phyloP scores from a whole-genome alignment of 2,113 vertebrate species.

The Melanotaenia duboulayi region DNA sequence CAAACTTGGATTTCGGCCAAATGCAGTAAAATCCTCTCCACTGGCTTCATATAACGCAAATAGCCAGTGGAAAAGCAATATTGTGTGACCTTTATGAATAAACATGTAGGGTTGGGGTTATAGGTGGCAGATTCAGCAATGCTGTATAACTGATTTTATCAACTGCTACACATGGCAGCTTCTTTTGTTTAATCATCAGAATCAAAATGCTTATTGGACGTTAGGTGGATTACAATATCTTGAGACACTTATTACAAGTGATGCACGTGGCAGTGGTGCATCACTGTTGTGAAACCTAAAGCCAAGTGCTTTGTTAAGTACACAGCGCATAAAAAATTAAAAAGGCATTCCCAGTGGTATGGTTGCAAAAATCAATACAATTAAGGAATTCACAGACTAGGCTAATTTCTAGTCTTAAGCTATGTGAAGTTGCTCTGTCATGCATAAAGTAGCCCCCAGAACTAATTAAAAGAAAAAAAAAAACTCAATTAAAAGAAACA shows the following conservation, averaged over 20 bases:
- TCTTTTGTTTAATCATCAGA: constrained; percentile 22
- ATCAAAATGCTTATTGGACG: constrained; percentile 30
- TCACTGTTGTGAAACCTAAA: constrained; percentile 17
- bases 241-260: constrained; percentile 21
- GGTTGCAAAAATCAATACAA: constrained; percentile 68
- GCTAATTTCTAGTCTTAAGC: constrained; percentile 49
- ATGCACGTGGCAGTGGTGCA: constrained; percentile 6
- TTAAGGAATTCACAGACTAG: constrained; percentile 52
- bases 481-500: constrained; percentile 63
- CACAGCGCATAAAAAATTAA: constrained; percentile 53
- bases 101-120: constrained; percentile 32
- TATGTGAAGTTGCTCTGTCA: constrained; percentile 65
- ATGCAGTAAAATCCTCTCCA: constrained; percentile 11
- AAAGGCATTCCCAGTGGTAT: constrained; percentile 58
- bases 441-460: constrained; percentile 66
- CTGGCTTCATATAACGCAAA: constrained; percentile 49
- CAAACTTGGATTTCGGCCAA: constrained; percentile 54
- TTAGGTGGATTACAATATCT: constrained; percentile 9
- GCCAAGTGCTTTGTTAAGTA: constrained; percentile 51
- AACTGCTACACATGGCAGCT: constrained; percentile 7
- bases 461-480: constrained; percentile 68
- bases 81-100: constrained; percentile 40
- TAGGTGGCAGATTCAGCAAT: constrained; percentile 29
- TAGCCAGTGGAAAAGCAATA: constrained; percentile 40
- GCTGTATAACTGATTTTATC: background rate